Evolutionary conservation across 1,140 invertebrate species (phyloP).

Genomic region (Bombyx mori): ASM3026992v2 NC_085115.1:10346501-10347000

Average conservation of each 20-base stretch:
- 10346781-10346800: constrained; percentile 33
- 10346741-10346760: constrained; percentile 33
- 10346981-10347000: not conserved
- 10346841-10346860: constrained; percentile 35
- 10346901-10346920: not conserved
- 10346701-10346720: constrained; percentile 7
- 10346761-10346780: constrained; percentile 36
- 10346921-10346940: not conserved
- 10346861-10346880: constrained; percentile 17
- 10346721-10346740: constrained; percentile 29
- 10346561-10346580: no score
- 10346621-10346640: no score
- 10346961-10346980: not conserved
- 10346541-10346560: no score
- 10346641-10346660: no score
- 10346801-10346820: constrained; percentile 28
- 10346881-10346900: not conserved
- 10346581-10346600: no score
- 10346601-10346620: no score
- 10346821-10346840: constrained; percentile 50
- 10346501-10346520: no score
- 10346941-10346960: not conserved
- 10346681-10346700: not conserved
- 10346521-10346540: no score
- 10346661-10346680: no score